phyloP scores from a whole-genome alignment of 35 echinoderm and acorn worm genomes.

The Lytechinus variegatus region DNA sequence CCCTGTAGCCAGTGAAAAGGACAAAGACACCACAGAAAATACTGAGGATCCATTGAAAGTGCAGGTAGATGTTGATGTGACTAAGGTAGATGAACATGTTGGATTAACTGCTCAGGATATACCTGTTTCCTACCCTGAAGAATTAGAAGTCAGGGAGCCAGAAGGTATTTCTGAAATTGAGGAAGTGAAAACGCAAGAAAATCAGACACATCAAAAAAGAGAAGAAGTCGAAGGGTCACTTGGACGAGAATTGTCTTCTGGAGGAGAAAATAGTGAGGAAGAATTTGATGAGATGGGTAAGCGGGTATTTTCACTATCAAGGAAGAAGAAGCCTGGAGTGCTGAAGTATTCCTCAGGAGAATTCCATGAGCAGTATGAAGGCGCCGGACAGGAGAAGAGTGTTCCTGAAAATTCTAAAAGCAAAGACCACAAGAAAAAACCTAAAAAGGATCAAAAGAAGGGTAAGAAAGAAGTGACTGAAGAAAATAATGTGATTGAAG shows the following conservation, averaged over 20 bases:
- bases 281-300: constrained; percentile 49
- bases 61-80: background rate
- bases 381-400: background rate
- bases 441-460: constrained; percentile 7
- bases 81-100: background rate
- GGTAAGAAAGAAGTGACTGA: constrained; percentile 32
- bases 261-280: background rate
- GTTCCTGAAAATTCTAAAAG: background rate
- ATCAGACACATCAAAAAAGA: background rate
- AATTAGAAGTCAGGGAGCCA: background rate
- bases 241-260: too few relatives aligned
- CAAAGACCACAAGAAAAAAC: constrained; percentile 17
- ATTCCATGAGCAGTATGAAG: constrained; percentile 42
- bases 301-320: constrained; percentile 30
- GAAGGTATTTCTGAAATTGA: background rate
- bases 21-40: background rate
- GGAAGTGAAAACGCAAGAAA: background rate
- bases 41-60: background rate
- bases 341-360: constrained; percentile 42
- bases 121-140: background rate
- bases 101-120: background rate
- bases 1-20: background rate
- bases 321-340: constrained; percentile 33
- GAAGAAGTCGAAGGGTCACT: background rate
- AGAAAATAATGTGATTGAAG: background rate